These are phyloP conservation scores for Spatulosminthurus flaviceps DNA, from an alignment of 2,888 invertebrate genomes.

Conservation along the genomic window DNA sequence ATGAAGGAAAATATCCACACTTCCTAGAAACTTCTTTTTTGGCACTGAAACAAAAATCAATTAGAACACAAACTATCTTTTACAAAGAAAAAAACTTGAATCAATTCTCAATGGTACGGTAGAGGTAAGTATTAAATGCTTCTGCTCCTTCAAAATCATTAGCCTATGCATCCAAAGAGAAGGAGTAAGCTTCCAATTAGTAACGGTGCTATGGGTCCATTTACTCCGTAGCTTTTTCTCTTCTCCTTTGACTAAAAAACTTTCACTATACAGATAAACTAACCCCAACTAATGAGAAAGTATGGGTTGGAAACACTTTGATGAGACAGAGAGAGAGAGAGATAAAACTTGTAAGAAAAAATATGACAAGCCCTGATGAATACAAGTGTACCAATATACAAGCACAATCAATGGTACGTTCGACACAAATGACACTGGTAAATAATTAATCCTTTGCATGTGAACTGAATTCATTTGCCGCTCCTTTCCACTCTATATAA, in stretches of 20 bases:
- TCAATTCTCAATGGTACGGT: constrained; percentile 28
- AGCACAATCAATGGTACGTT: not conserved
- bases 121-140: not conserved
- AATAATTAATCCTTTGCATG: not conserved
- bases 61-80: constrained; percentile 21
- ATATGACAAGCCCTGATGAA: too few relatives aligned
- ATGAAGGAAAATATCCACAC: constrained; percentile 20
- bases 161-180: too few relatives aligned
- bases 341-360: not conserved
- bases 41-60: constrained; percentile 44
- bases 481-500: not conserved
- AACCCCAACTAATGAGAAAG: not conserved
- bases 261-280: too few relatives aligned
- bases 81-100: too few relatives aligned
- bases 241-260: not conserved
- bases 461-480: not conserved
- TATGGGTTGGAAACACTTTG: not conserved
- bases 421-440: not conserved
- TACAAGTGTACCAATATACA: not conserved
- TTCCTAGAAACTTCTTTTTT: constrained; percentile 13
- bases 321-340: not conserved
- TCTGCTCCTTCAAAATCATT: too few relatives aligned
- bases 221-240: constrained; percentile 12
- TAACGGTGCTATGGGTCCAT: not conserved
- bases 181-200: constrained; percentile 29